A percentile compares a stretch with the other conserved stretches of the same genome.
phyloP scores from a whole-genome alignment of 2,797 vertebrate species.

The Nannoperca australis region DNA sequence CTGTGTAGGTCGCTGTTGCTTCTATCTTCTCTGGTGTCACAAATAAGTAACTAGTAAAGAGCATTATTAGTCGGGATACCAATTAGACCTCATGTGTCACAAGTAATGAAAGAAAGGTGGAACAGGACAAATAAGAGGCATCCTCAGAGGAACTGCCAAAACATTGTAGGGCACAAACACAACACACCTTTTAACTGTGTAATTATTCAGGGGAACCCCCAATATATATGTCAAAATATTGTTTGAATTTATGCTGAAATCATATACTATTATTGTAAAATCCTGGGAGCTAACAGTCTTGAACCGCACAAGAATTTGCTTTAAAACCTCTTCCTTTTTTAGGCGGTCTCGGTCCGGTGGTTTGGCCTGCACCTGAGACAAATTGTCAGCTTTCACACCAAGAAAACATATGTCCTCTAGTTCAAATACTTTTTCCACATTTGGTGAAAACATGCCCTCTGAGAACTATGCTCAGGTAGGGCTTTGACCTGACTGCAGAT shows the following conservation, averaged over 20 bases:
- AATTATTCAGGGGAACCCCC: neutral
- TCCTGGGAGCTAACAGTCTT: neutral
- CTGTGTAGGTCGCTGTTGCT: neutral
- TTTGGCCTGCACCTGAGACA: neutral
- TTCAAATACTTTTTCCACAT: neutral
- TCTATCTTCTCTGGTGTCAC: neutral
- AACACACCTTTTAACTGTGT: neutral
- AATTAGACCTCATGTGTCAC: neutral
- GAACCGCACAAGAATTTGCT: neutral
- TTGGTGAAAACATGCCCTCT: neutral
- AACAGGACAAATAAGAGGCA: neutral
- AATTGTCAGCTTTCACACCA: neutral
- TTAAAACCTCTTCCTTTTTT: neutral
- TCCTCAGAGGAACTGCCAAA: neutral
- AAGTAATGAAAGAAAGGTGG: neutral
- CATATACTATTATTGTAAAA: neutral
- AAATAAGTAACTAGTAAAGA: neutral
- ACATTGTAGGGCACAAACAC: neutral
- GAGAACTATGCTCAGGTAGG: neutral
- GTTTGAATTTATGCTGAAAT: neutral
- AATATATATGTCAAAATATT: neutral
- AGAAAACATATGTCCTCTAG: neutral
- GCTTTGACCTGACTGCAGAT: neutral
- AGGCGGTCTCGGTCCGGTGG: neutral
- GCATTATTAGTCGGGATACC: neutral